These are phyloP conservation scores for Ecliptopera silaceata DNA, from an alignment of 2,888 invertebrate genomes.

Conservation along the genomic window DNA sequence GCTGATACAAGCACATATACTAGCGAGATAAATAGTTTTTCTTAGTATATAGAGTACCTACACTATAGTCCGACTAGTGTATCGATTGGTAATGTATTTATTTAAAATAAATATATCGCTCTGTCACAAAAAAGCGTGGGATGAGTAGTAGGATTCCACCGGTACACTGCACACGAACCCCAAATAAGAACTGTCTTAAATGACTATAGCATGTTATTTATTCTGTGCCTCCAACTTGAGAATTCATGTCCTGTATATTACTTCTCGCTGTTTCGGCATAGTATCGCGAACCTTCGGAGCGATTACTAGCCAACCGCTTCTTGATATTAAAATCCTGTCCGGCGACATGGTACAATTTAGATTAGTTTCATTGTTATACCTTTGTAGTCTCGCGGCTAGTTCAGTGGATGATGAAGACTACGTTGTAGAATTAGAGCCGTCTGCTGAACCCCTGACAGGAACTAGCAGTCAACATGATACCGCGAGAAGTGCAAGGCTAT, in stretches of 20 bases:
- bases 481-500: conserved; percentile 29
- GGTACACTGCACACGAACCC: background rate
- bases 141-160: background rate
- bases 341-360: conserved; percentile 23
- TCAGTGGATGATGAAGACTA: conserved; percentile 39
- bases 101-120: background rate
- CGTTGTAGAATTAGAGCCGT: conserved; percentile 31
- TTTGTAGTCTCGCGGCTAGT: conserved; percentile 32
- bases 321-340: background rate
- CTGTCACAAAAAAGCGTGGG: background rate
- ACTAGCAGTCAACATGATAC: conserved; percentile 5
- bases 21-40: too few relatives aligned
- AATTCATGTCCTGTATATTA: conserved; percentile 9
- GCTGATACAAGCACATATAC: too few relatives aligned
- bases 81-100: too few relatives aligned
- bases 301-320: conserved; percentile 15
- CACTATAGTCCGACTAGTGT: too few relatives aligned
- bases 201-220: conserved; percentile 2
- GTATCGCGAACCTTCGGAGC: conserved; percentile 23
- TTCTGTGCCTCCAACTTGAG: conserved; percentile 4
- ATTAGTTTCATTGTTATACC: conserved; percentile 31
- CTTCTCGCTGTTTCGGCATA: conserved; percentile 23
- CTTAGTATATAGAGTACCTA: too few relatives aligned
- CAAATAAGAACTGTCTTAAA: conserved; percentile 1
- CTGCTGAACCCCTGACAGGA: background rate